Conservation (phyloP, 2,113 vertebrate genomes). For the Clupea harengus region DNA sequence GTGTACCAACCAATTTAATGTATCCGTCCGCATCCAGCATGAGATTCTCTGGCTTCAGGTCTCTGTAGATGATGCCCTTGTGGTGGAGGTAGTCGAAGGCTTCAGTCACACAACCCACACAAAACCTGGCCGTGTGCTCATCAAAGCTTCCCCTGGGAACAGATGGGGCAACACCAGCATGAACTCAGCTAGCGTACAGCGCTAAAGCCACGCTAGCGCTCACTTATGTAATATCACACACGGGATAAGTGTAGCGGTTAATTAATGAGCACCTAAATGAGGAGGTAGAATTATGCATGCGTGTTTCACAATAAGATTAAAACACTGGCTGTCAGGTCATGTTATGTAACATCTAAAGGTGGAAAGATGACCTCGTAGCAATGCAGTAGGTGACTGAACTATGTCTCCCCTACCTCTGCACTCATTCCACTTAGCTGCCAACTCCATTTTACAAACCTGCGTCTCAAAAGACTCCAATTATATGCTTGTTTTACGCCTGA, state of each 20-base stretch:
- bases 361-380: neutral
- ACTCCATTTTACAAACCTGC: neutral
- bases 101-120: conserved; percentile 87
- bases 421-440: neutral
- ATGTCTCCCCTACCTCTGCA: neutral
- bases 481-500: too few relatives aligned
- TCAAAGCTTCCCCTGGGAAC: conserved; percentile 87
- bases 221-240: neutral
- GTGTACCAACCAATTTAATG: conserved; percentile 81
- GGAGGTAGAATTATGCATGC: neutral
- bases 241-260: neutral
- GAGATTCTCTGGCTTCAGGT: conserved; percentile 92
- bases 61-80: conserved; percentile 86
- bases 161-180: conserved; percentile 11
- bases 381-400: neutral
- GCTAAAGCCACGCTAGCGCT: neutral
- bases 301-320: neutral
- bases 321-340: neutral
- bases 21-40: conserved; percentile 89
- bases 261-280: neutral
- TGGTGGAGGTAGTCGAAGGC: conserved; percentile 92
- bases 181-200: neutral
- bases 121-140: conserved; percentile 87
- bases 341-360: neutral
- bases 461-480: neutral